These are phyloP conservation scores for Holacanthella duospinosa DNA, from an alignment of 2,888 invertebrate genomes.

Conservation along the genomic window DNA sequence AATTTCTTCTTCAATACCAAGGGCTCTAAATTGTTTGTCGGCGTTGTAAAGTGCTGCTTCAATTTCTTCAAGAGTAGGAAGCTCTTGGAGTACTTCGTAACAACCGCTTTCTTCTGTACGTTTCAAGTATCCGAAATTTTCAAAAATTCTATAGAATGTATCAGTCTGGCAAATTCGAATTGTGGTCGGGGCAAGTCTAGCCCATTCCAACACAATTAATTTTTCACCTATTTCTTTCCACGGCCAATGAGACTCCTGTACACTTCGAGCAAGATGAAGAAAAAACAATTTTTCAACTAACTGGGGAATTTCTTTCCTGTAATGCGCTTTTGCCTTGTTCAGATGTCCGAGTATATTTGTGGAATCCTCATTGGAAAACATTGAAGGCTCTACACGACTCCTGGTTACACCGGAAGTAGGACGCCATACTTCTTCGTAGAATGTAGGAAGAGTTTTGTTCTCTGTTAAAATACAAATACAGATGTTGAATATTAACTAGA, in stretches of 20 bases:
- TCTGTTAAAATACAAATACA: too few species aligned
- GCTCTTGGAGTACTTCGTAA: not conserved
- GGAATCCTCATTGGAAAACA: not conserved
- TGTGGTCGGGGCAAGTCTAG: not conserved
- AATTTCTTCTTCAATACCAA: not conserved
- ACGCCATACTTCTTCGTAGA: conserved; percentile 1
- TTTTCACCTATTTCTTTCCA: not conserved
- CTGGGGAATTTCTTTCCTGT: not conserved
- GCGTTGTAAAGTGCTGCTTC: too few species aligned
- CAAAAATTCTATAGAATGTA: not conserved
- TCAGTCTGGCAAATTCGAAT: not conserved
- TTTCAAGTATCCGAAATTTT: not conserved
- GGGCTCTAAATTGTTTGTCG: too few species aligned
- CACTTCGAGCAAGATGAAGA: conserved; percentile 14
- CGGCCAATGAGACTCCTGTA: conserved; percentile 19
- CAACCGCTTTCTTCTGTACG: not conserved
- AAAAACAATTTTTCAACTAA: conserved; percentile 8
- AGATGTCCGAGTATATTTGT: not conserved
- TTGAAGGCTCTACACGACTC: not conserved
- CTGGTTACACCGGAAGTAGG: conserved; percentile 7
- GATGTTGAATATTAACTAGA: too few species aligned
- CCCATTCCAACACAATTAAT: not conserved
- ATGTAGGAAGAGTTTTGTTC: too few species aligned
- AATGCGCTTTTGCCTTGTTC: not conserved
- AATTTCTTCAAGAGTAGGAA: not conserved